Base-by-base conservation (phyloP, 2,797 vertebrate genomes). In the Falco columbarius region DNA sequence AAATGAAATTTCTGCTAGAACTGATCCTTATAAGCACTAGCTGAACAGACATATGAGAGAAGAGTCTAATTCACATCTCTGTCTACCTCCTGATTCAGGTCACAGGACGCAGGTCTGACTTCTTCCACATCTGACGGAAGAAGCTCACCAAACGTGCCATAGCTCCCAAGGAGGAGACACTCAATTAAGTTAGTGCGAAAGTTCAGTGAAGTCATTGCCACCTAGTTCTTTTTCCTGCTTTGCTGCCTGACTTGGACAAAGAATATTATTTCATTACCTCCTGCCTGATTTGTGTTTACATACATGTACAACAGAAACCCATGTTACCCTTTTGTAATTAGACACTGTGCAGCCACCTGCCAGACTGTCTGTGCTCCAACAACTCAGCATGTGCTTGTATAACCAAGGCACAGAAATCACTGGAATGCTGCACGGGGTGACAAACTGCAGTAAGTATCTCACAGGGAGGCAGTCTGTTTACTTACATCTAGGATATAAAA, bases 341-440 rank as follows among this genome's bases (percentile, higher is more conserved):
- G 84, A 63, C 44, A 72, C 87, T 91, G 88, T 58, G 74, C 77
- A 94, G 61, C 90, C 92, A 93, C 81, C 77, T 94, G 95, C 51
- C 93, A 94, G 79, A 51, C 58, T 36, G 66, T 30, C 68, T 85
- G 16, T 63, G 73, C 55, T 89, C 79, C 81, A 96, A n/a, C 66
- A 92, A 13, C 66, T 63, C 93, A 85, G 93, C 90, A 42, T 49
- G 62, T 34, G 58, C 49, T 54, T 56, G 34, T 51, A 72, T 20
- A 89, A 40, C n/a, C 3, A 1, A 66, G 56, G 61, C 20, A 67
- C 46, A 76, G 61, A 58, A 76, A 81, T 86, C 87, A 84, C 70
- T 46, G 49, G 63, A 66, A n/a, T 81, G 51, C 58, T 72, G 56
- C 56, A 61, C 2, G 0, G 58, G 40, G 77, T 77, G 66, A 91